Conservation (phyloP, 2,113 vertebrate species). For the Zosterops japonicus region DNA sequence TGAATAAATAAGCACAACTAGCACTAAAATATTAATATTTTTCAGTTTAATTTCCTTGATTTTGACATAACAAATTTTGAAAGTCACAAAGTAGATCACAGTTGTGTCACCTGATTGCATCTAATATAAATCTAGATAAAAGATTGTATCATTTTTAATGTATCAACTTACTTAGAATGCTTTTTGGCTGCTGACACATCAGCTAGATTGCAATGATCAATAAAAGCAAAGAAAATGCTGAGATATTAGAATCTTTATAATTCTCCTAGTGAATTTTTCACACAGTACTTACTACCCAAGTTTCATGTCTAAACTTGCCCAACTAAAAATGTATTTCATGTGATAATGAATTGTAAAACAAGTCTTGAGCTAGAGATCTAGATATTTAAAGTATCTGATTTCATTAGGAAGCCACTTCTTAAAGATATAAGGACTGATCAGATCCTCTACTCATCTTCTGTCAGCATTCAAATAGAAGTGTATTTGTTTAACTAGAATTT, state of each 20-base stretch:
- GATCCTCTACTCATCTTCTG: conserved; percentile 1
- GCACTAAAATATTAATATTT: conserved; percentile 37
- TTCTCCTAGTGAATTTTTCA: conserved; percentile 46
- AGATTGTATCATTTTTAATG: conserved; percentile 48
- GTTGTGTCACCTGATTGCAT: conserved; percentile 10
- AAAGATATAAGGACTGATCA: conserved; percentile 49
- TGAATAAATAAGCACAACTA: conserved; percentile 37
- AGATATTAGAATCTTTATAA: conserved; percentile 42
- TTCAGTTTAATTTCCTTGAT: conserved; percentile 57
- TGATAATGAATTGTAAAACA: conserved; percentile 56
- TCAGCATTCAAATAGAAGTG: conserved; percentile 32
- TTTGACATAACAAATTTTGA: conserved; percentile 50
- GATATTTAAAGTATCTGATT: conserved; percentile 45
- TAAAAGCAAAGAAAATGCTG: conserved; percentile 47
- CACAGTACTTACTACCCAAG: neutral
- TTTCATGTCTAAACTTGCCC: conserved; percentile 13
- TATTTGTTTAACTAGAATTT: conserved; percentile 52
- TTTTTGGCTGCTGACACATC: conserved; percentile 48
- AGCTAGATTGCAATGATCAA: conserved; percentile 33
- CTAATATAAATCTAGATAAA: conserved; percentile 60
- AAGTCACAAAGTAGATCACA: conserved; percentile 35
- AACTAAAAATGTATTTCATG: conserved; percentile 32
- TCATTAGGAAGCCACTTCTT: conserved; percentile 36
- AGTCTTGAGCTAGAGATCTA: neutral
- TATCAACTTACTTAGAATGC: conserved; percentile 26